Percentiles rank a stretch among this genome's conserved stretches.
Evolutionary conservation across 2,113 vertebrate species (phyloP).

Genomic region (Baryphthengus martii): DNA sequence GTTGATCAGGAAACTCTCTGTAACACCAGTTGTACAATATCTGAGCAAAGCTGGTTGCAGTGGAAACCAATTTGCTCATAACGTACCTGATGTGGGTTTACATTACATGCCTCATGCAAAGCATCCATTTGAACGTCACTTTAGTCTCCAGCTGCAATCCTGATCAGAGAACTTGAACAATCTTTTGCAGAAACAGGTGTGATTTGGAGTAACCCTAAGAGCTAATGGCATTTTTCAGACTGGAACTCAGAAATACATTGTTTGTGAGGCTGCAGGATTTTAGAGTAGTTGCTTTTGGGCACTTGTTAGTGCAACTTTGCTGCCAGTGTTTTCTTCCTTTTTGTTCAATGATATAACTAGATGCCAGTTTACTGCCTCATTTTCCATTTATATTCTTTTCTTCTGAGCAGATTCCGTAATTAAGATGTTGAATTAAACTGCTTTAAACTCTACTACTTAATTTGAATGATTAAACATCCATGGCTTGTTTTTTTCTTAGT

Average conservation of each 20-base stretch:
- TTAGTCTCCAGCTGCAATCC: background rate
- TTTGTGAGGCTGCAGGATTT: background rate
- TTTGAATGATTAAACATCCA: slow-evolving; percentile 8
- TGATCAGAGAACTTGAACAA: background rate
- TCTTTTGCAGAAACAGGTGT: background rate
- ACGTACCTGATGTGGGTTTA: background rate
- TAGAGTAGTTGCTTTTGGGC: background rate
- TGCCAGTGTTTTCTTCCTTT: background rate
- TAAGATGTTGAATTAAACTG: slow-evolving; percentile 12
- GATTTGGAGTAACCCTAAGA: background rate
- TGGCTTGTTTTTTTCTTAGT: background rate
- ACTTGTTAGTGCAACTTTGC: background rate
- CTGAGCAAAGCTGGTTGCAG: background rate
- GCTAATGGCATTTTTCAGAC: background rate
- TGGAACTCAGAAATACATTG: background rate
- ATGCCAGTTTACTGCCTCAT: background rate
- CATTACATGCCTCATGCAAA: background rate
- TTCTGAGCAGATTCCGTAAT: slow-evolving; percentile 26
- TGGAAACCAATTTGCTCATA: background rate
- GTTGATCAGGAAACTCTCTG: background rate
- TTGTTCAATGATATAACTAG: background rate
- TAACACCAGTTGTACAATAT: background rate
- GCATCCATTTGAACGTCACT: background rate
- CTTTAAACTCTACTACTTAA: background rate
- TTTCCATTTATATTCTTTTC: background rate